Base-by-base conservation (phyloP, 1,140 invertebrate genomes). In the Radopholus similis region DNA sequence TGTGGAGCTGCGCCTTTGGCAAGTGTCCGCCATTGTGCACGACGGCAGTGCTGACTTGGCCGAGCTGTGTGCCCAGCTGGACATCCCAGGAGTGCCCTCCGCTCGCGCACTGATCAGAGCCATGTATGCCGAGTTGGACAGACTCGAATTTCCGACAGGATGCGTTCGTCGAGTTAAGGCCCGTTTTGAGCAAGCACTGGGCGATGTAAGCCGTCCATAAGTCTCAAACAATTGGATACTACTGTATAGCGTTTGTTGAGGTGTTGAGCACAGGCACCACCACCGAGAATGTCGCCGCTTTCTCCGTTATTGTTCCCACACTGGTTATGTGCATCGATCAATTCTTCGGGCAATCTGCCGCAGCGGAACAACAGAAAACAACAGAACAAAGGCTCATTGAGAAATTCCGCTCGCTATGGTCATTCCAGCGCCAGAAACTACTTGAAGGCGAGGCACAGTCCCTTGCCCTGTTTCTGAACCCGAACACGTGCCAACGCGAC, bases 1-100 rank as follows among this genome's bases (percentile, higher is more conserved):
- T 18, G 38, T 62, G 11, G 37, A 34, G 30, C 49, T 62, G 21
- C 42, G 34, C 6, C 40, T 62, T 2, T 62, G 59, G 59, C 59
- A 62, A 62, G 40, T 62, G 4, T 62, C 59, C 30, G 59, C 59
- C 13, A 49, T 62, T 62, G 59, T 62, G 18, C 59, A 62, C 32
- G 59, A 62, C 49, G 59, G 38, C 42, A 18, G 26, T 8, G 40
- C 40, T 28, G 59, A 62, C 23, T 62, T 42, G 23, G 59, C 40
- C 23, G 59, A 62, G 32, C 40, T 62, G 26, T 62, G 59, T 18
- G 21, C 32, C 0, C 59, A 62, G 30, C 30, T 62, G 21, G 59
- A 62, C 13, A 28, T 62, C 1, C 59, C 59, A 34, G 59, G 59
- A 32, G 47, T 62, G 23, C 40, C 49, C 2, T 62, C 59, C 32